These are phyloP conservation scores for Neodiprion lecontei DNA, from an alignment of 1,140 invertebrate genomes.

Conservation along the genomic window DNA sequence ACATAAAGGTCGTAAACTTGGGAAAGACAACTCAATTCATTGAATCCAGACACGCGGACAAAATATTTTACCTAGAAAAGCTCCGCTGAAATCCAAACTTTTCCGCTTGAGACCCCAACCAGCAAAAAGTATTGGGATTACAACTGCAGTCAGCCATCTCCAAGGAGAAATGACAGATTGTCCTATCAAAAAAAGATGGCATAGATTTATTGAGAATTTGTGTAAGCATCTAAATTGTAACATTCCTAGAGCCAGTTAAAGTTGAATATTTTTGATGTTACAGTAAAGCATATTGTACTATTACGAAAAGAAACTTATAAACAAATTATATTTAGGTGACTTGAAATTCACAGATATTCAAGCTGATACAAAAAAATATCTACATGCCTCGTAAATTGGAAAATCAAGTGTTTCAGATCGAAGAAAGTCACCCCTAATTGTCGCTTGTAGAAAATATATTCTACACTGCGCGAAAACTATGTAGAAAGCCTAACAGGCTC, in stretches of 20 bases:
- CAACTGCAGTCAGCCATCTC: conserved; percentile 74
- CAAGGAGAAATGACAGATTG: conserved; percentile 71
- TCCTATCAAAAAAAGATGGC: conserved; percentile 61
- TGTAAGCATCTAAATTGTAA: conserved; percentile 4
- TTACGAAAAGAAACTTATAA: conserved; percentile 24
- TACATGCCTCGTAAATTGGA: too few relatives aligned
- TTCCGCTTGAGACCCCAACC: conserved; percentile 72
- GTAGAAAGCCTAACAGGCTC: too few relatives aligned
- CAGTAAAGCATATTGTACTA: neutral
- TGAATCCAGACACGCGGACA: neutral
- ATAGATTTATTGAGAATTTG: conserved; percentile 19
- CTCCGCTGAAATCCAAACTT: conserved; percentile 74
- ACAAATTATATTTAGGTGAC: conserved; percentile 21
- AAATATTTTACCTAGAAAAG: conserved; percentile 67
- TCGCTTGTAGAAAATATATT: too few relatives aligned
- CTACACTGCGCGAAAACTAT: too few relatives aligned
- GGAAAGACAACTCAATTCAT: neutral
- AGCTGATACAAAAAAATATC: neutral
- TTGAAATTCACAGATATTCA: conserved; percentile 13
- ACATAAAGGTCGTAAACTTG: conserved; percentile 15
- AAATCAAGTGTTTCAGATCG: too few relatives aligned
- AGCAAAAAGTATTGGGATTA: conserved; percentile 73
- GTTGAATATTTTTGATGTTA: too few relatives aligned
- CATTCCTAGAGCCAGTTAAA: too few relatives aligned
- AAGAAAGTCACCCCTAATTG: too few relatives aligned